These are phyloP conservation scores for Macrophya annulata DNA, from an alignment of 2,888 invertebrate genomes.

Conservation along the genomic window DNA sequence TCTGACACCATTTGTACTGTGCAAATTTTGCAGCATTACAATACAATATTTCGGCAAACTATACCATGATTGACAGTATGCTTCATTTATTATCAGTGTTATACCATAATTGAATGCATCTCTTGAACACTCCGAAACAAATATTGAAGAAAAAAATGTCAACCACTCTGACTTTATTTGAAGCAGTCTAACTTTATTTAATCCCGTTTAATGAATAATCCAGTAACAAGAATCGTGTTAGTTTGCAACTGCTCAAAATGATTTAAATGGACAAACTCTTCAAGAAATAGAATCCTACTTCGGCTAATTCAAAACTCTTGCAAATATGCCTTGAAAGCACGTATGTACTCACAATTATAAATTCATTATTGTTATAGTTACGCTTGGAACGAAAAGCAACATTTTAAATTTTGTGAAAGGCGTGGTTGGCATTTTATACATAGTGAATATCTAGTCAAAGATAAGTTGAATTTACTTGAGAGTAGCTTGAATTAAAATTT, in stretches of 20 bases:
- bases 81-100: no score
- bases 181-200: neutral
- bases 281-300: neutral
- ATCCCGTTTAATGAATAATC: neutral
- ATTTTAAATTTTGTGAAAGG: neutral
- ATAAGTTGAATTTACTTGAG: no score
- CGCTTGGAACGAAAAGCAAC: slow-evolving; percentile 11
- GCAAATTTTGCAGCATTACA: no score
- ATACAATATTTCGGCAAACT: no score
- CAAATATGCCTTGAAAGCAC: neutral
- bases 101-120: neutral
- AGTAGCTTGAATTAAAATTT: neutral
- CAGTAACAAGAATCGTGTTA: neutral
- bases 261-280: neutral
- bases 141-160: neutral
- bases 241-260: neutral
- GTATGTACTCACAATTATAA: neutral
- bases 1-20: no score
- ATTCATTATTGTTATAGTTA: neutral
- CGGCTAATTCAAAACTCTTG: neutral
- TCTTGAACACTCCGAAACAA: neutral
- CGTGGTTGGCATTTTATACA: neutral
- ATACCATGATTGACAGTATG: no score
- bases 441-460: neutral
- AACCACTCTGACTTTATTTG: no score